Evolutionary conservation across 1,140 invertebrate species (phyloP), one percentile per base, ranked within the genome.

Genomic region (Papilio xuthus): DNA sequence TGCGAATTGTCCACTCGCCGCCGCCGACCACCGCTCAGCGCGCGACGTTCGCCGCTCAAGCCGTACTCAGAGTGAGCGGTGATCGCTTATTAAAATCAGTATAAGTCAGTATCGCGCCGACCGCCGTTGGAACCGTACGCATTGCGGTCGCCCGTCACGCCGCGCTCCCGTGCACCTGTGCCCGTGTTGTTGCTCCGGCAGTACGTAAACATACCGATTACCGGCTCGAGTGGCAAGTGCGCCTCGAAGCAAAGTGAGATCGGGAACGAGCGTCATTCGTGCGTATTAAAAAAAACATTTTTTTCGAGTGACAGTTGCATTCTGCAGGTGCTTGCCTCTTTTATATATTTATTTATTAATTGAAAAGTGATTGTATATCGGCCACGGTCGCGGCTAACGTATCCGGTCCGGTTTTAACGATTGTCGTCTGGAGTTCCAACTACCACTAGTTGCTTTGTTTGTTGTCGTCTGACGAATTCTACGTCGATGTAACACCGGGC

Each of bases 361-460:
- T 56, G 26, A 93, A 92, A 93, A 93, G 91, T 92, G 91, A 91
- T 92, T 92, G 92, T 91, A 92, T 89, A 83, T 82, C 88, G 92
- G 92, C 90, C 92, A 93, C 90, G 91, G 92, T 87, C 91, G 90
- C 88, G 86, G 85, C 89, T 92, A 90, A 91, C 86, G 90, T 92
- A 90, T 93, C 90, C 92, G 91, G 90, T 90, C 90, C 89, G 92
- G 91, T 92, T 93, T 92, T 92, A 89, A 91, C 90, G 90, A 91
- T 89, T 85, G 88, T 83, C 89, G 86, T 86, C 87, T 86, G 85
- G 85, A 87, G 87, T 88, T 89, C 84, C 84, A 85, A 88, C 90
- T 92, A 88, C 90, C 88, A 89, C 86, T 89, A 83, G 88, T 89
- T 90, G 90, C 91, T 92, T 93, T 93, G 90, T 92, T 92, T 92